Base-by-base conservation (phyloP, 2,113 vertebrate genomes). In the Vanacampus margaritifer region DNA sequence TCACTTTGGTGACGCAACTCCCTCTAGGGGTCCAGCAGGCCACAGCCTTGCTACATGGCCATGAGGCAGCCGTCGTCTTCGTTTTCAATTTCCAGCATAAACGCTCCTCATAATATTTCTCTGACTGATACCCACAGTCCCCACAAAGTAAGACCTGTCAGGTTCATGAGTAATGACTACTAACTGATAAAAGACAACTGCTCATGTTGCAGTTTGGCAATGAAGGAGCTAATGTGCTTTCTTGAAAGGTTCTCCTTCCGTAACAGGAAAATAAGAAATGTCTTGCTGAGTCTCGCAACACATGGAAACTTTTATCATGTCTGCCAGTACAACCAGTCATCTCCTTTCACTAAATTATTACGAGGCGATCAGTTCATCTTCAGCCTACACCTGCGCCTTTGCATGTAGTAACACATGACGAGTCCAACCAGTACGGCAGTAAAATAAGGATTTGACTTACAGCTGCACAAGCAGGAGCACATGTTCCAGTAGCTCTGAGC, bases 181-280 rank as follows among this genome's bases (percentile, higher is more conserved):
- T 71, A 50, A 3, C 68, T 88, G 90, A 92, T 93, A 90, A 91
- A 93, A 93, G 89, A 36, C 77, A 84, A 51, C 48, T 23, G 48
- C 86, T 89, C 89, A 86, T 84, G 69, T 78, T 75, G 10, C 36
- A 63, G 79, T 88, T 84, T 88, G 86, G 87, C 85, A 82, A 63
- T 12, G 75, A 50, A 54, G 1, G n/a, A 81, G 71, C 73, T 87
- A 87, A 88, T 88, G 89, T 88, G 87, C 72, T 50, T 48, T 67
- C 83, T 83, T 89, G 63, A 23, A 24, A 76, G 78, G 64, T 54
- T 80, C 77, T 77, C 72, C 57, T 65, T 67, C 74, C 67, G 69
- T 73, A 80, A 88, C 81, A 85, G 70, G 78, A 83, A 67, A 71
- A 43, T 28, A 70, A 66, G 63, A 74, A 80, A 72, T 57, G 54